Evolutionary conservation across 2,888 invertebrate genomes (phyloP), one percentile per base, ranked within the genome.

Genomic region (Lasioglossum zephyrum): DNA sequence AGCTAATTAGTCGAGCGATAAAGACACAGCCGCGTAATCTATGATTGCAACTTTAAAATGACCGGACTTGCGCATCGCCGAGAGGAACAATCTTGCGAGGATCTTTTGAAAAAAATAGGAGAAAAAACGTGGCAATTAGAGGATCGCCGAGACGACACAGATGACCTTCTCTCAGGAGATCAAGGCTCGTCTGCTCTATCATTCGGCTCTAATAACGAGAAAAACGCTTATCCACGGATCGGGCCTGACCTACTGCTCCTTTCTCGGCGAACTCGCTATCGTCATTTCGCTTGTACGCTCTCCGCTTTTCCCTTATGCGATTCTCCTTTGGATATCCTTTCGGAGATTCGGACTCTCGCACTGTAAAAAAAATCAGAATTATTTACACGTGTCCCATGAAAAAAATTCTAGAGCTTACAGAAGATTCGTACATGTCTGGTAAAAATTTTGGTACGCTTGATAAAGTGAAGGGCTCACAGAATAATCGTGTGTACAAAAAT

Each of bases 181-280:
- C 88, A 84, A 77, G 86, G 83, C 76, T 69, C 66, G 82, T 73
- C 76, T 39, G 81, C 84, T 78, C 74, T 18, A 41, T 39, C 63
- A 69, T 69, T 69, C 41, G 74, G 26, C 60, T 79, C 75, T 76
- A 83, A 74, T 77, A 49, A 77, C 73, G 72, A 79, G 80, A 81
- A 85, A 81, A 87, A 85, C 73, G 73, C 75, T 73, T 72, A 73
- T 60, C 57, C 81, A 73, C 60, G 60, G 60, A 81, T 80, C 79
- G 53, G 39, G 31, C 31, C 31, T 87, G 88, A 90, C 89, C 90
- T 85, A 90, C 85, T 90, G 88, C 74, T 90, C 86, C 90, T 87
- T 90, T 90, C 85, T 31, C 81, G 80, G 81, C 75, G 53, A 39
- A 36, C 16, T 63, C 63, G 60, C 13, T n/a, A 53, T 53, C 53